A percentile compares a stretch with the other conserved stretches of the same genome.
Conservation (phyloP, 2,888 invertebrate species). For the Didymodactylos carnosus region DNA sequence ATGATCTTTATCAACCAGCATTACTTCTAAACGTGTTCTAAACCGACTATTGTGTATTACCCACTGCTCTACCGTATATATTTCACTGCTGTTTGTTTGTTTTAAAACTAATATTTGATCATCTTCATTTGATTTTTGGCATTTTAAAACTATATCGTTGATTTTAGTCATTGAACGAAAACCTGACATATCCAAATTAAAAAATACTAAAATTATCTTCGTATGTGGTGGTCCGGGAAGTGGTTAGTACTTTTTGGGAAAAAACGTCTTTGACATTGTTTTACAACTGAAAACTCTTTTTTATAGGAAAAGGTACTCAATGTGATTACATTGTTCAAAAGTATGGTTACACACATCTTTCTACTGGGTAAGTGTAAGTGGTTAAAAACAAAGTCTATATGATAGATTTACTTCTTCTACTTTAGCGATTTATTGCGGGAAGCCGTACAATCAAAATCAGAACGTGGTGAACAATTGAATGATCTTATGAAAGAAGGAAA, state of each 20-base stretch:
- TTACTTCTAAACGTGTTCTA: no score
- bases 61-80: no score
- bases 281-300: no score
- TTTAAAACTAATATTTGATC: no score
- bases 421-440: conserved; percentile 62
- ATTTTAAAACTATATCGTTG: no score
- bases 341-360: conserved; percentile 83
- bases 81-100: no score
- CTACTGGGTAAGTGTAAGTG: conserved; percentile 32
- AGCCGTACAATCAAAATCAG: conserved; percentile 69
- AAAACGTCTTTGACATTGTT: no score
- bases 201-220: conserved; percentile 54
- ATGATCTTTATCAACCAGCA: no score
- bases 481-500: conserved; percentile 70
- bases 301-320: conserved; percentile 65
- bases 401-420: no score
- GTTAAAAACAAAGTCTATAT: neutral
- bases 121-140: no score
- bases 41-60: no score
- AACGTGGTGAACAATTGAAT: conserved; percentile 58
- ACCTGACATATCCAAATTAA: neutral
- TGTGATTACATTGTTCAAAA: conserved; percentile 73
- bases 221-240: conserved; percentile 70
- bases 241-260: neutral
- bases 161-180: neutral